Evolutionary conservation across 1,140 invertebrate species (phyloP).

Genomic region (Potamilus streckersoni): DNA sequence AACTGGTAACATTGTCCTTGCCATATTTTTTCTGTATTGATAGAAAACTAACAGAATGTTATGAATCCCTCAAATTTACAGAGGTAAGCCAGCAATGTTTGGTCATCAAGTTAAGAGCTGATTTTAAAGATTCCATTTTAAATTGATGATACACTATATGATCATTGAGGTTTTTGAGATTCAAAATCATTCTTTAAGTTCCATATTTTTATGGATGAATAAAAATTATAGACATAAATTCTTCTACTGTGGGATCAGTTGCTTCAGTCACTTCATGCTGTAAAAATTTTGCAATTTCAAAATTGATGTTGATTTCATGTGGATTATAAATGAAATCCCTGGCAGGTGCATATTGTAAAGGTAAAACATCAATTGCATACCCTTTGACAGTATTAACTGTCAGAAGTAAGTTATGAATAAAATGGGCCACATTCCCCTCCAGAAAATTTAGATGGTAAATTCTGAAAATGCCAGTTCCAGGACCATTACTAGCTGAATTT

Average conservation of each 20-base stretch:
- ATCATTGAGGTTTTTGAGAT: slow-evolving; percentile 35
- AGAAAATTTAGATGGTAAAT: no score
- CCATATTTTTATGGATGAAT: slow-evolving; percentile 20
- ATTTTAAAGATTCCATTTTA: slow-evolving; percentile 33
- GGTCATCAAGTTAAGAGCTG: slow-evolving; percentile 15
- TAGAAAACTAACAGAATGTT: slow-evolving; percentile 25
- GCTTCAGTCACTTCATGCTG: not conserved
- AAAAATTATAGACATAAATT: slow-evolving; percentile 14
- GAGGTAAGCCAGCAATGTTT: slow-evolving; percentile 28
- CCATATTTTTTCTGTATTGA: slow-evolving; percentile 31
- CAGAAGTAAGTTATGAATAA: no score
- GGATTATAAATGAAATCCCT: no score
- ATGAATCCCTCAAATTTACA: slow-evolving; percentile 32
- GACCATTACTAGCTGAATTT: no score
- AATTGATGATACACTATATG: slow-evolving; percentile 32
- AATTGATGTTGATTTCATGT: no score
- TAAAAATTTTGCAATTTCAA: no score
- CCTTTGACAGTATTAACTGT: no score
- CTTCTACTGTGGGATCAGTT: no score
- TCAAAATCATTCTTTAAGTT: slow-evolving; percentile 29
- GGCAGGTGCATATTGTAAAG: no score
- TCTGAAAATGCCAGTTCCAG: no score
- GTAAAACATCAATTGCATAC: no score
- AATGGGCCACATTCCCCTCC: no score
- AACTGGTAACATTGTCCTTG: slow-evolving; percentile 24